phyloP scores from a whole-genome alignment of 2,113 vertebrate genomes.

The Gnathonemus longibarbis region DNA sequence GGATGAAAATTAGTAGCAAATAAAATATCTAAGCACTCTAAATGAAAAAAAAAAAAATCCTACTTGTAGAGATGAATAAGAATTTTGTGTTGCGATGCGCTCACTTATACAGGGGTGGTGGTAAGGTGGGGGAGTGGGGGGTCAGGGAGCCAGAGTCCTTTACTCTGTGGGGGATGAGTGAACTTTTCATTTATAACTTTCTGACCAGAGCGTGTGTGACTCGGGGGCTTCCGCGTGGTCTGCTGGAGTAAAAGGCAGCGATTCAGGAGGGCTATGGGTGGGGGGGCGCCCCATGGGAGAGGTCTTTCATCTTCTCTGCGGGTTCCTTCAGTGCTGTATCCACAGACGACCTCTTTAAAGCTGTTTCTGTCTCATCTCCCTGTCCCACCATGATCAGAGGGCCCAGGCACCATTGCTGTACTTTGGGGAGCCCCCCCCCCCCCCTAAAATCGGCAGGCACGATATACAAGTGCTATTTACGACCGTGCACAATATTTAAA shows the following conservation, averaged over 20 bases:
- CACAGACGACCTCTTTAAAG: not conserved
- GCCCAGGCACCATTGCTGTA: not conserved
- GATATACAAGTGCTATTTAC: not conserved
- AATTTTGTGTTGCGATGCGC: not conserved
- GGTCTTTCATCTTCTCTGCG: not conserved
- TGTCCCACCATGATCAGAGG: not conserved
- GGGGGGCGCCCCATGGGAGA: not conserved
- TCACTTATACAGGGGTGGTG: not conserved
- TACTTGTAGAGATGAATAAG: not conserved
- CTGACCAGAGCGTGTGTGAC: not conserved
- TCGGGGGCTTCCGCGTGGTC: not conserved
- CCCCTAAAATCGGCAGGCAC: not conserved
- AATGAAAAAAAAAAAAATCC: not conserved
- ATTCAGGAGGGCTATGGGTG: not conserved
- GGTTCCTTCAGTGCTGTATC: not conserved
- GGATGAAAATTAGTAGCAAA: not conserved
- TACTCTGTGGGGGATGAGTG: not conserved
- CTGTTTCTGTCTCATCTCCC: not conserved
- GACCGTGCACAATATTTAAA: conserved; percentile 3
- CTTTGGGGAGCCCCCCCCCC: not conserved
- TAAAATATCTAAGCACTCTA: not conserved
- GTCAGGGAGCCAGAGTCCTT: not conserved
- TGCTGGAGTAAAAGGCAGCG: not conserved
- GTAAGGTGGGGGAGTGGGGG: no score
- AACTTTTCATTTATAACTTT: not conserved